Evolutionary conservation across 2,113 vertebrate genomes (phyloP), one percentile per base, ranked within the genome.

Genomic region (Heloderma charlesbogerti): DNA sequence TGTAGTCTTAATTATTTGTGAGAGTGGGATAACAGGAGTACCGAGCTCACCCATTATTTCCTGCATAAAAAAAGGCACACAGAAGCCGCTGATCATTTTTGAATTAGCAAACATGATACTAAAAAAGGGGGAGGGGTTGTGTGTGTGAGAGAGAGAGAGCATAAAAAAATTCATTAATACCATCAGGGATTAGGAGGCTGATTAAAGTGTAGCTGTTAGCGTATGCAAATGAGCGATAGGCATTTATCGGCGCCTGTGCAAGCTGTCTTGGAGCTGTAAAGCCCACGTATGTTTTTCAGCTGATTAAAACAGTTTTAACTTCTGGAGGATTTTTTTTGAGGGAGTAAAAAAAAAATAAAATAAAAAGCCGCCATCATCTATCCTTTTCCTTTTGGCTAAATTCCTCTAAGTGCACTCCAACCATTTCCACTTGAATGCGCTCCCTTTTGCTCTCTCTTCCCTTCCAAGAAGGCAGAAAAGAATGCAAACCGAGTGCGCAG

Each of bases 41-140:
- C 98, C 98, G 98, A 98, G 99, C 99, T 99, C 98, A 98, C 97
- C 99, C 99, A 99, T 99, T 99, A 99, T 99, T 98, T 98, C 98
- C 98, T 95, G 98, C 98, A 99, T 99, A 99, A 99, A 99, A 99
- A 98, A 98, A 98, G 98, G 98, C 98, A 98, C 98, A 99, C 98
- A 99, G 98, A 99, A 99, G 98, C 98, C 98, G 98, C 99, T 99
- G 99, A 99, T 99, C 99, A 99, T 98, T 99, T 99, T 98, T 99
- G 99, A 99, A 99, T 99, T 99, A 99, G 99, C 99, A 99, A 99
- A 99, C 98, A 99, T 99, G 99, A 99, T 99, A 99, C 99, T 98
- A 97, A 98, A 98, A 98, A 98, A 98, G 97, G 98, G 98, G 87
- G 90, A 81, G 87, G 43, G 71, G 1, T 3, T 0, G 45, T 1